Base-by-base conservation (phyloP, 2,797 vertebrate genomes). In the Rhinella marina region DNA sequence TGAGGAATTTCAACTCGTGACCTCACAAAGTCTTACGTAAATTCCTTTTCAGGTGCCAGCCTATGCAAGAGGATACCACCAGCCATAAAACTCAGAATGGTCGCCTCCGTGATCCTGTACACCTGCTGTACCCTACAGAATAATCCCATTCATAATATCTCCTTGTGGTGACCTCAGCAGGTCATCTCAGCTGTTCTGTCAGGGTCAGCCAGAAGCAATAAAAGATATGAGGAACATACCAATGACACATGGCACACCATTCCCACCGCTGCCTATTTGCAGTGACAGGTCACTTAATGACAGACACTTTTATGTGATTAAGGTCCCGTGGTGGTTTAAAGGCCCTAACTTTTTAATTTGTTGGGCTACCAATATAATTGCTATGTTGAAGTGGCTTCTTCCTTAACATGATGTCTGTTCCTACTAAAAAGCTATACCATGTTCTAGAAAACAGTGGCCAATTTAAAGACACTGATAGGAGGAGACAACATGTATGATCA, bases 111-210 rank as follows among this genome's bases (percentile, higher is more conserved):
- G 83, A 88, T 88, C 77, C 12, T 12, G 48, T 41, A 82, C 87
- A 88, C 87, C 87, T 85, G 83, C 59, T 82, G 7, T 73, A 21
- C 50, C 11, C 54, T 56, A 62, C 14, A 11, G 7, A 81, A 81
- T 62, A n/a, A 1, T 41, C 85, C 78, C 50, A 83, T 77, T 87
- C 86, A 66, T 76, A n/a, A 25, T 56, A 59, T 61, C 72, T 70
- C 57, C 68, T 27, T 11, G 52, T 50, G 13, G 56, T 82, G 83
- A 82, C 83, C 78, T 72, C 70, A 81, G 59, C 57, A 68, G 83
- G 87, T 85, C 79, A 12, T 82, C 7, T 88, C 87, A 88, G 87
- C 87, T 88, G 87, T 82, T 88, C 83, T 50, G 7, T 70, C 52
- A 17, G 27, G 27, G 54, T 84, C 82, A 54, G 61, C 29, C 29